Evolutionary conservation across 2,797 vertebrate species (phyloP).

Genomic region (Garrulus glandarius): DNA sequence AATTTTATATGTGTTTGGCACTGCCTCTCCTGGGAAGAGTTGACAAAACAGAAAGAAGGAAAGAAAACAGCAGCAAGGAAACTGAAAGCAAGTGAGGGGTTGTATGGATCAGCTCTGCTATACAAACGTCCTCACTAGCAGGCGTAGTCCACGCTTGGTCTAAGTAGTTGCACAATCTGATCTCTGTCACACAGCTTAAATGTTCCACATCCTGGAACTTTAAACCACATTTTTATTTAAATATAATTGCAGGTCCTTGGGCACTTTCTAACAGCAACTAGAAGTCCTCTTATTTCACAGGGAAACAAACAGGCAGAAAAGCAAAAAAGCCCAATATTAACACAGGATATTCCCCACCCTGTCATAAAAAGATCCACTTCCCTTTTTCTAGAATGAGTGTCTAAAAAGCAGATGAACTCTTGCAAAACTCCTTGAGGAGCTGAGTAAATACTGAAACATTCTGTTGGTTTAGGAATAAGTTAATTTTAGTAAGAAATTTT

Average conservation of each 20-base stretch:
- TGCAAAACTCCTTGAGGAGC: conserved; percentile 14
- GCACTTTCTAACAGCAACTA: background rate
- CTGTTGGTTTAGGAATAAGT: background rate
- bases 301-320: background rate
- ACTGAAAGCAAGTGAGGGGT: background rate
- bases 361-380: conserved; percentile 9
- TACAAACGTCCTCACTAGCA: background rate
- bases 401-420: background rate
- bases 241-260: background rate
- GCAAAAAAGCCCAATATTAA: background rate
- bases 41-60: background rate
- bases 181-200: background rate
- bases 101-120: background rate
- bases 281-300: background rate
- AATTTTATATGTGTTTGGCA: background rate
- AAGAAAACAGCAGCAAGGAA: background rate
- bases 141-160: fast-evolving
- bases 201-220: background rate
- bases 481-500: background rate
- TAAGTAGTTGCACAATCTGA: background rate
- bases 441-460: background rate
- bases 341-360: conserved; percentile 45
- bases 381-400: conserved; percentile 17
- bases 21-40: background rate
- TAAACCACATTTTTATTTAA: background rate